Percentiles rank a stretch among this genome's conserved stretches.
Conservation (phyloP, 2,888 invertebrate species). For the Schizaphis graminum region DNA sequence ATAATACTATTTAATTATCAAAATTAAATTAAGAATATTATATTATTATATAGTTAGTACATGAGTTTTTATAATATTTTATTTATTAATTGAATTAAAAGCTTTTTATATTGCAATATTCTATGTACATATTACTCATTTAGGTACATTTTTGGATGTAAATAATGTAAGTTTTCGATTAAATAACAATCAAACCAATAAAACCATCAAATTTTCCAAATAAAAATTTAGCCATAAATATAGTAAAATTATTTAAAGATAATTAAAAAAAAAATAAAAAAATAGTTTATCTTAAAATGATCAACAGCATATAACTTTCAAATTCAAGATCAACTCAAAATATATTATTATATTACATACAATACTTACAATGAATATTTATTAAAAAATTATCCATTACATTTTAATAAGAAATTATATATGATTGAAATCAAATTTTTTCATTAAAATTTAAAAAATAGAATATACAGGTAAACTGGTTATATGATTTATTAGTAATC, state of each 20-base stretch:
- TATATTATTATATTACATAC: no score
- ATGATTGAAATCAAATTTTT: not conserved
- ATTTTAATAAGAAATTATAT: not conserved
- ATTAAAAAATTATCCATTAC: not conserved
- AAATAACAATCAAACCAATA: not conserved
- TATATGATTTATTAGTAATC: not conserved
- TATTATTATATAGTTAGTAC: not conserved
- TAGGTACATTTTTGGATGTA: no score
- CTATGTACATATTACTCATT: not conserved
- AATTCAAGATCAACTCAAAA: not conserved
- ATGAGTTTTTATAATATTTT: not conserved
- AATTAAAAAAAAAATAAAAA: no score
- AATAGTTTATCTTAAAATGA: not conserved
- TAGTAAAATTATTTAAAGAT: not conserved
- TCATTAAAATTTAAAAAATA: not conserved
- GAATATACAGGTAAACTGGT: not conserved
- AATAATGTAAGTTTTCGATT: not conserved
- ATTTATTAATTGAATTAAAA: no score
- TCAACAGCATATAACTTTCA: not conserved
- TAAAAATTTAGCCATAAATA: not conserved
- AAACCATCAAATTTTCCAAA: not conserved
- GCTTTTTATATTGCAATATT: no score
- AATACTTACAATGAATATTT: not conserved
- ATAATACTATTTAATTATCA: not conserved
- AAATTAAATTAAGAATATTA: not conserved